These are phyloP conservation scores for Arnoldichthys spilopterus DNA, from an alignment of 2,797 vertebrate species.

Conservation along the genomic window DNA sequence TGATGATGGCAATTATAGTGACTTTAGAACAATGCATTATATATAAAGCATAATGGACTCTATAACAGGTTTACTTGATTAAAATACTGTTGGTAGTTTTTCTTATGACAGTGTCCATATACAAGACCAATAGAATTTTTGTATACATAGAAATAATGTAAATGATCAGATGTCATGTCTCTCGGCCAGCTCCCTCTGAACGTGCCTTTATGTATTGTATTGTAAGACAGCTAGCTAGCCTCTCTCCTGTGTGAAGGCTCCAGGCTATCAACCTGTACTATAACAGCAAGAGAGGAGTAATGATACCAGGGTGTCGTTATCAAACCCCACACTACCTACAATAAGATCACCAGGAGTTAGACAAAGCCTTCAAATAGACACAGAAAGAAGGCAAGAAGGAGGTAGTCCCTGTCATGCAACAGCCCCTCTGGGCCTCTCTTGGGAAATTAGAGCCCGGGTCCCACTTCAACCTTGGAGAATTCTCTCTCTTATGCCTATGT, in stretches of 20 bases:
- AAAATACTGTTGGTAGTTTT: too few species aligned
- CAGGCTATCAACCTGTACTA: constrained; percentile 53
- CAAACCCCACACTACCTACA: constrained; percentile 38
- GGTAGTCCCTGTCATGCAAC: constrained; percentile 45
- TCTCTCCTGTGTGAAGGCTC: constrained; percentile 8
- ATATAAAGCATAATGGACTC: too few species aligned
- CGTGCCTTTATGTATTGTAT: constrained; percentile 10
- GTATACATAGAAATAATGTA: neutral
- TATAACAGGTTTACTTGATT: too few species aligned
- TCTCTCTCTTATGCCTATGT: constrained; percentile 10
- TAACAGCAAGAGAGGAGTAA: constrained; percentile 45
- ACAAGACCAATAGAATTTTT: neutral
- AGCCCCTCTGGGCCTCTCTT: constrained; percentile 45
- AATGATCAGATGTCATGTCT: constrained; percentile 8
- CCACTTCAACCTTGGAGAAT: constrained; percentile 29
- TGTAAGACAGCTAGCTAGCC: constrained; percentile 23
- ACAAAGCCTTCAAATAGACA: constrained; percentile 39
- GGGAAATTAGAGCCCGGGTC: constrained; percentile 55
- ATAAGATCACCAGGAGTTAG: constrained; percentile 51
- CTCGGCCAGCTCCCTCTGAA: neutral
- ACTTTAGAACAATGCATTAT: too few species aligned
- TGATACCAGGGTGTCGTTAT: constrained; percentile 51
- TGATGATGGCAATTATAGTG: too few species aligned
- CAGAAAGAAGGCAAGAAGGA: constrained; percentile 22
- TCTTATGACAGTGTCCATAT: neutral